A percentile compares a stretch with the other conserved stretches of the same genome.
phyloP scores from a whole-genome alignment of 2,797 vertebrate species.

The Mionectes olivaceus region DNA sequence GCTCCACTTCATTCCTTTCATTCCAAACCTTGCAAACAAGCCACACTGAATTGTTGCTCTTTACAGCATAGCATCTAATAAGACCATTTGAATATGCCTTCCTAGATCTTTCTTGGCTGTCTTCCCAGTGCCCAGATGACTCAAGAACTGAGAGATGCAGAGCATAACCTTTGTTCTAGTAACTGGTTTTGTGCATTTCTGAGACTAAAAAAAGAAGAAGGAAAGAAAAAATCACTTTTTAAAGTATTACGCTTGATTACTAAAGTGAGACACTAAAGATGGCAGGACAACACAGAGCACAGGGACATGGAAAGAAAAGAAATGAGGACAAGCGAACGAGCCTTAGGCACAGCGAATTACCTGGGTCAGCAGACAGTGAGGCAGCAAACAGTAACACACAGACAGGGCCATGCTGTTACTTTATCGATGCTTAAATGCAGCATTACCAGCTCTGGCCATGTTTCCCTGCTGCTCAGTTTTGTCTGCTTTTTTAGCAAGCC shows the following conservation, averaged over 20 bases:
- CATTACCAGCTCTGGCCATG: neutral
- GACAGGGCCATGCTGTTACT: neutral
- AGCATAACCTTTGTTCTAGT: neutral
- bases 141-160: neutral
- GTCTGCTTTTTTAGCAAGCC: neutral
- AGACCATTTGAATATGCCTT: neutral
- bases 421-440: neutral
- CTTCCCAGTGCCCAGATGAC: neutral
- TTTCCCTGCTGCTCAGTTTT: neutral
- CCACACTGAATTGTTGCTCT: neutral
- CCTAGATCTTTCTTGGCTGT: neutral
- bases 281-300: neutral
- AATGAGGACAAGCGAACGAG: neutral
- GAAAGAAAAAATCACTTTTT: neutral
- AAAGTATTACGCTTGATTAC: neutral
- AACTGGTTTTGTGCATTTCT: neutral
- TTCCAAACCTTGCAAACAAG: slow-evolving; percentile 9
- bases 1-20: slow-evolving; percentile 10
- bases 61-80: neutral
- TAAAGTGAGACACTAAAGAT: neutral
- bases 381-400: neutral
- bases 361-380: neutral
- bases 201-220: neutral
- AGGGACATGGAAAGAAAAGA: neutral
- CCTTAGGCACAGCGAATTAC: neutral